phyloP scores from a whole-genome alignment of 23 tunicate genomes.

The Oikopleura dioica region DNA sequence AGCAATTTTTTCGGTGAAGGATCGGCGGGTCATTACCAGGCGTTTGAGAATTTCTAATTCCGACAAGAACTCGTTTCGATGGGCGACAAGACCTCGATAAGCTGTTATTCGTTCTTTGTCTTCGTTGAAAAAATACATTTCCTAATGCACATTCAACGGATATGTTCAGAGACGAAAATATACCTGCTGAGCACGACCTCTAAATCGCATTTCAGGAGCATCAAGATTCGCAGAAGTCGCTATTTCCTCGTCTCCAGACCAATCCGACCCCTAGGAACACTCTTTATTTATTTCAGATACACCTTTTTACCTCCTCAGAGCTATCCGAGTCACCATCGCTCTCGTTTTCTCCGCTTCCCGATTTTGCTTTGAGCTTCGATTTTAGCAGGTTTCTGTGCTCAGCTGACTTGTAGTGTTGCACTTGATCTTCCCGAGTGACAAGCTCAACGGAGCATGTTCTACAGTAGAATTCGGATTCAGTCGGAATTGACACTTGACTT shows the following conservation, averaged over 20 bases:
- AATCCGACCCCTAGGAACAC: background rate
- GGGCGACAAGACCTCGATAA: background rate
- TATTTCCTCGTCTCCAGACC: conserved; percentile 3
- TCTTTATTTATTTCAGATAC: too few species aligned
- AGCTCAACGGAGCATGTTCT: background rate
- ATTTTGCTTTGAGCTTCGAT: background rate
- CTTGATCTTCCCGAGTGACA: background rate
- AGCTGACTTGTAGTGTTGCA: background rate
- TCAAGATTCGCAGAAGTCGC: conserved; percentile 9
- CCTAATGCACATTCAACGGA: too few species aligned
- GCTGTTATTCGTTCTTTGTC: background rate
- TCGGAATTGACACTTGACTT: background rate
- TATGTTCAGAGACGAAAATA: too few species aligned
- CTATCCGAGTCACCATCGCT: background rate
- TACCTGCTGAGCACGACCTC: background rate
- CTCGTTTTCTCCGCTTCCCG: too few species aligned
- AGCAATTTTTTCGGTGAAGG: too few species aligned
- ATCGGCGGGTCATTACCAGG: background rate
- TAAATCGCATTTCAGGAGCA: background rate
- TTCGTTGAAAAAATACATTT: background rate
- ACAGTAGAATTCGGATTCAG: background rate
- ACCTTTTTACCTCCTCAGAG: background rate
- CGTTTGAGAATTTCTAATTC: background rate
- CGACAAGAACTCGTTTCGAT: background rate
- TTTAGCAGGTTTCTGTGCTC: background rate